Evolutionary conservation across 2,113 vertebrate genomes (phyloP).

Genomic region (Lathamus discolor): DNA sequence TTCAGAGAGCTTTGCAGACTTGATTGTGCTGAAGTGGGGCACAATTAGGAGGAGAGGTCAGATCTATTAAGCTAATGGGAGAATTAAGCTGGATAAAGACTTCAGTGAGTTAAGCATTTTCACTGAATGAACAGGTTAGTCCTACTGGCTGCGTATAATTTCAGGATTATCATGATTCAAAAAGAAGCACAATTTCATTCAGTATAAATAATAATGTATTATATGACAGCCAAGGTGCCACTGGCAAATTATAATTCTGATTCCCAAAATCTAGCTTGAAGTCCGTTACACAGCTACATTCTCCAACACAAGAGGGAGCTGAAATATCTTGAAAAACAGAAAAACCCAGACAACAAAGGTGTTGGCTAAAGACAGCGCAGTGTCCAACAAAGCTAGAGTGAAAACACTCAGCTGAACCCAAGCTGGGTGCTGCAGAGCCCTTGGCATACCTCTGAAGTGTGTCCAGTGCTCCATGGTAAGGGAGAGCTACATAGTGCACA

Average conservation of each 20-base stretch:
- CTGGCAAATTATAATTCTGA: background rate
- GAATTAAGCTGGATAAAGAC: background rate
- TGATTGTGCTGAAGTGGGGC: background rate
- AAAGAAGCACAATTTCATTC: background rate
- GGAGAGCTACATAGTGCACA: background rate
- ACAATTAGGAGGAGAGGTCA: background rate
- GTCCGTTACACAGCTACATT: background rate
- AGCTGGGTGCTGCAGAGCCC: background rate
- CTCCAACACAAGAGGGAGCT: slow-evolving; percentile 58
- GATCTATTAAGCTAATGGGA: background rate
- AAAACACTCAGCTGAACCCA: background rate
- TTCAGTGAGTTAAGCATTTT: background rate
- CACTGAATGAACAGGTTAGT: background rate
- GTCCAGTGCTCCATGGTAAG: background rate
- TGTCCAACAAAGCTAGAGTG: background rate
- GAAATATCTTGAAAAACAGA: slow-evolving; percentile 21
- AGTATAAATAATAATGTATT: background rate
- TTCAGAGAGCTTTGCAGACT: background rate
- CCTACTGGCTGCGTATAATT: background rate
- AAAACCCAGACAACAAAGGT: background rate
- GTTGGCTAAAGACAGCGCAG: background rate
- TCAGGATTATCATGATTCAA: background rate
- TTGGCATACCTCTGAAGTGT: background rate
- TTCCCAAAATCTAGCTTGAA: background rate
- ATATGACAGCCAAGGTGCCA: background rate